Evolutionary conservation across 2,888 invertebrate genomes (phyloP).

Genomic region (Himalopsyche tibetana): DNA sequence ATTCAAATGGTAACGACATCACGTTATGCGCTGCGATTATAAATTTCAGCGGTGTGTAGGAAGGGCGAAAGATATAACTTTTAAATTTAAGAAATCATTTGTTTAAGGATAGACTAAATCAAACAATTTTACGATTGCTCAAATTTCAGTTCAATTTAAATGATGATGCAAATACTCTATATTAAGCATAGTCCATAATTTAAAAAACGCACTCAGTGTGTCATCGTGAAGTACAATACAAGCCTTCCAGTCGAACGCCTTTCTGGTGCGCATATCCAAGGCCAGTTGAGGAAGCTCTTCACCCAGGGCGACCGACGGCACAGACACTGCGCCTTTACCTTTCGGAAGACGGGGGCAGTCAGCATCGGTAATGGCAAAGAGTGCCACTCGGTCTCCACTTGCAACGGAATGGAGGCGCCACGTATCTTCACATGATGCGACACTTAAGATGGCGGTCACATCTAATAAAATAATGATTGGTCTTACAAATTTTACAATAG

Average conservation of each 20-base stretch:
- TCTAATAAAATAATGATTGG: slow-evolving; percentile 72
- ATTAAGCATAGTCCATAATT: no score
- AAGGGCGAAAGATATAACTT: no score
- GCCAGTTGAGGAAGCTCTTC: slow-evolving; percentile 87
- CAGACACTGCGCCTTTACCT: slow-evolving; percentile 80
- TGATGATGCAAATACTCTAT: no score
- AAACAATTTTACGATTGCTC: no score
- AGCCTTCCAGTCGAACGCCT: slow-evolving; percentile 84
- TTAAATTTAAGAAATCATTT: no score
- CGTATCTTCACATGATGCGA: slow-evolving; percentile 85
- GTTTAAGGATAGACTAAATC: no score
- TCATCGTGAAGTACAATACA: slow-evolving; percentile 85
- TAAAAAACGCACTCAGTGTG: slow-evolving; percentile 79
- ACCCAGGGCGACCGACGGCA: slow-evolving; percentile 81
- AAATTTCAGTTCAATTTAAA: no score
- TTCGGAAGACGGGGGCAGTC: slow-evolving; percentile 87
- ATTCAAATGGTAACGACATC: no score
- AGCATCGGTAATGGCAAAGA: slow-evolving; percentile 86
- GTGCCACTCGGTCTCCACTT: slow-evolving; percentile 80
- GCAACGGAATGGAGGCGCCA: slow-evolving; percentile 83
- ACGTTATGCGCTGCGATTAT: no score
- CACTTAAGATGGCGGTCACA: slow-evolving; percentile 83
- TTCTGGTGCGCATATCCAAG: slow-evolving; percentile 83
- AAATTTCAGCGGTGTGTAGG: no score
- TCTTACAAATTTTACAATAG: no score